Percentiles rank a stretch among this genome's conserved stretches.
Conservation (phyloP, 2,797 vertebrate genomes). For the Sebastes nivosus region DNA sequence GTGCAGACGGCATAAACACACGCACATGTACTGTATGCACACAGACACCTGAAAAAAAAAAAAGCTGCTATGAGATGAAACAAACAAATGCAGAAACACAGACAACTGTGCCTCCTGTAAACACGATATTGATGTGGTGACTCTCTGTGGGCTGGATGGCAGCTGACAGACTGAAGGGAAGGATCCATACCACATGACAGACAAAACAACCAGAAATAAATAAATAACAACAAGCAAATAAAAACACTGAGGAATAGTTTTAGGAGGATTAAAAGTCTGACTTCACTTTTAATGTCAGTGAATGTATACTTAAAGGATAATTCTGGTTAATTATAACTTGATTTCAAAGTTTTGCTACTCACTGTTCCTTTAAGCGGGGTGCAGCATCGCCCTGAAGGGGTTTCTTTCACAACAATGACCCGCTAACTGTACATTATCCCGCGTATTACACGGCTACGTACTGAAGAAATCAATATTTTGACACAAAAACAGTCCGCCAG, state of each 20-base stretch:
- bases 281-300: not conserved
- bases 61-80: conserved; percentile 26
- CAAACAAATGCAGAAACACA: conserved; percentile 44
- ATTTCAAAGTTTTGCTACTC: not conserved
- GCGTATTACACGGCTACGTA: too few species aligned
- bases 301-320: not conserved
- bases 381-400: too few species aligned
- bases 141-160: conserved; percentile 27
- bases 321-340: not conserved
- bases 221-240: not conserved
- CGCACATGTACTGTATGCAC: not conserved
- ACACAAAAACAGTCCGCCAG: too few species aligned
- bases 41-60: conserved; percentile 18
- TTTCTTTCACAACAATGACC: too few species aligned
- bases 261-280: not conserved
- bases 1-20: conserved; percentile 13
- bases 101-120: conserved; percentile 29
- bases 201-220: conserved; percentile 2
- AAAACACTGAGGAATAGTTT: not conserved
- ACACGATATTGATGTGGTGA: conserved; percentile 32
- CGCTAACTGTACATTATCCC: too few species aligned
- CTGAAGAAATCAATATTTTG: too few species aligned
- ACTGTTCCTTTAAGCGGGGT: not conserved
- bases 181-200: conserved; percentile 5
- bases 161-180: conserved; percentile 26